Evolutionary conservation across 2,113 vertebrate species (phyloP).

Genomic region (Melanocharis versteri): DNA sequence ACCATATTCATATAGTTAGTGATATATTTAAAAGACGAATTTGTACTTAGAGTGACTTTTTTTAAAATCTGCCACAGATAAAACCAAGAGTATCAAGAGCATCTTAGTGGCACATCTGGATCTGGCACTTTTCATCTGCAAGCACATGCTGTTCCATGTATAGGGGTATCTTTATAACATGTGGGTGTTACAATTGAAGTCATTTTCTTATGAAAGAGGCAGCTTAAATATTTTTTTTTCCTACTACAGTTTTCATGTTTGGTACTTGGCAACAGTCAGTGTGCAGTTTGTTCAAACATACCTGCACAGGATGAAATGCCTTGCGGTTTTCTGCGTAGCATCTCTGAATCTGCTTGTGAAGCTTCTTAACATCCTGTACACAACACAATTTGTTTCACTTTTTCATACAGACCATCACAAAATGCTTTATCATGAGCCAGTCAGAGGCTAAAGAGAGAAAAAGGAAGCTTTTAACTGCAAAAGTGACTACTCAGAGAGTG

Average conservation of each 20-base stretch:
- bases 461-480: constrained; percentile 53
- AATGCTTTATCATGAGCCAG: constrained; percentile 49
- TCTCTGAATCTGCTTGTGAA: constrained; percentile 96
- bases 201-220: background rate
- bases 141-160: background rate
- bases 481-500: background rate
- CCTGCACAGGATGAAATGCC: constrained; percentile 88
- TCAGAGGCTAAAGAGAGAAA: constrained; percentile 52
- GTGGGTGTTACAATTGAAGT: background rate
- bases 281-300: constrained; percentile 37
- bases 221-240: background rate
- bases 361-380: constrained; percentile 90
- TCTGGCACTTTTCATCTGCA: background rate
- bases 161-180: fast-evolving
- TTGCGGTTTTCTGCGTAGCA: constrained; percentile 95
- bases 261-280: background rate
- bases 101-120: background rate
- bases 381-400: constrained; percentile 61
- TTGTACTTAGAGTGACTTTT: fast-evolving
- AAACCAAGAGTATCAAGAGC: background rate
- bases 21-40: background rate
- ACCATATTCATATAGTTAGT: background rate
- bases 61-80: background rate
- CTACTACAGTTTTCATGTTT: background rate
- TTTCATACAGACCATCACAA: constrained; percentile 49